Evolutionary conservation across 2,113 vertebrate genomes (phyloP).

Genomic region (Chauna torquata): DNA sequence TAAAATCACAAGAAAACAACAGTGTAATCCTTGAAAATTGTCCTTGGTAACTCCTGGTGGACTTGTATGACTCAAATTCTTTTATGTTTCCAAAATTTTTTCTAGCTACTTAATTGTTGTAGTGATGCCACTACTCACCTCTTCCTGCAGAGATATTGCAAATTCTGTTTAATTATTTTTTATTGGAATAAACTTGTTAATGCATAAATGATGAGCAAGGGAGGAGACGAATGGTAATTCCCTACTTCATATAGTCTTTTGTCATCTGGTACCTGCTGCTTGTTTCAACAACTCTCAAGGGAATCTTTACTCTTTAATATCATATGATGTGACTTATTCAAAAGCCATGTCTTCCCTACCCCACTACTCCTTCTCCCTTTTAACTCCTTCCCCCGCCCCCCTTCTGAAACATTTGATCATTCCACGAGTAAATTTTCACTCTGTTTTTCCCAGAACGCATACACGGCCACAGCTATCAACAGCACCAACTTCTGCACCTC

Average conservation of each 20-base stretch:
- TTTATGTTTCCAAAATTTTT: not conserved
- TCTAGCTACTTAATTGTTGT: not conserved
- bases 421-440: not conserved
- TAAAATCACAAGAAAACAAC: not conserved
- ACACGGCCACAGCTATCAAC: constrained; percentile 98
- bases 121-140: not conserved
- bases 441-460: constrained; percentile 86
- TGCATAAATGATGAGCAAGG: not conserved
- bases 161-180: not conserved
- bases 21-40: not conserved
- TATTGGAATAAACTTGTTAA: not conserved
- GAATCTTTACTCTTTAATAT: not conserved
- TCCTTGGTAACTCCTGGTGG: not conserved
- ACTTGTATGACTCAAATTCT: not conserved
- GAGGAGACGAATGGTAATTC: constrained; percentile 3
- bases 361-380: not conserved
- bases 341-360: not conserved
- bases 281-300: not conserved
- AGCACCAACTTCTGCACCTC: constrained; percentile 98
- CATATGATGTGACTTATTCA: not conserved
- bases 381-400: not conserved
- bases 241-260: not conserved
- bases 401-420: not conserved
- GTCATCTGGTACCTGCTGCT: not conserved
- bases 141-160: not conserved